Conservation (phyloP, 2,797 vertebrate species). For the Ctenopoma multispine region DNA sequence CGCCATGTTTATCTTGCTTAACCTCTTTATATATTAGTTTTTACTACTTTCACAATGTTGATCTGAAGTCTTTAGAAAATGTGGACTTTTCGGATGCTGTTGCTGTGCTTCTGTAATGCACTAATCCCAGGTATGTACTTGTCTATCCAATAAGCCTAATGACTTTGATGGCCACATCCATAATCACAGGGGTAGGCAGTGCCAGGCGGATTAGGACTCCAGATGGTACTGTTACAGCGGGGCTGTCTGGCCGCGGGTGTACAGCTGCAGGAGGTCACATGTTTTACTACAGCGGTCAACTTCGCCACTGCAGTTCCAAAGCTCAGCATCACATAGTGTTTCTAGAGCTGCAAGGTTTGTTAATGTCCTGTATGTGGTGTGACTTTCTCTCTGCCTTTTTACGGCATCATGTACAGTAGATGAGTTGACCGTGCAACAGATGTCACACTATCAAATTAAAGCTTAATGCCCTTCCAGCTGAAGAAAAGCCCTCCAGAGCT, state of each 20-base stretch:
- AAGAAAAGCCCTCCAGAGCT: slow-evolving; percentile 67
- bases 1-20: not conserved
- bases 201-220: slow-evolving; percentile 77
- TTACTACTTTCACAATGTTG: not conserved
- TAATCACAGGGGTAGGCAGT: slow-evolving; percentile 61
- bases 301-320: slow-evolving; percentile 29
- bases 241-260: slow-evolving; percentile 54
- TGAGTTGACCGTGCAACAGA: slow-evolving; percentile 66
- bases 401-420: not conserved
- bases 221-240: slow-evolving; percentile 79
- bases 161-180: slow-evolving; percentile 62
- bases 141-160: slow-evolving; percentile 75
- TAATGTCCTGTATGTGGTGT: slow-evolving; percentile 8
- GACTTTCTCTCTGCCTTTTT: slow-evolving; percentile 1
- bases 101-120: slow-evolving; percentile 9
- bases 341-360: slow-evolving; percentile 24
- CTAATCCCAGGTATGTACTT: slow-evolving; percentile 57
- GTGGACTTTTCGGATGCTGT: slow-evolving; percentile 6
- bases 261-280: slow-evolving; percentile 76
- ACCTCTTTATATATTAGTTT: not conserved
- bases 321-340: slow-evolving; percentile 22
- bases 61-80: slow-evolving; percentile 14
- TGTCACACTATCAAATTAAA: slow-evolving; percentile 78
- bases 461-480: slow-evolving; percentile 66
- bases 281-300: slow-evolving; percentile 57